phyloP scores from a whole-genome alignment of 2,797 vertebrate species.

The Melanotaenia nigrans region DNA sequence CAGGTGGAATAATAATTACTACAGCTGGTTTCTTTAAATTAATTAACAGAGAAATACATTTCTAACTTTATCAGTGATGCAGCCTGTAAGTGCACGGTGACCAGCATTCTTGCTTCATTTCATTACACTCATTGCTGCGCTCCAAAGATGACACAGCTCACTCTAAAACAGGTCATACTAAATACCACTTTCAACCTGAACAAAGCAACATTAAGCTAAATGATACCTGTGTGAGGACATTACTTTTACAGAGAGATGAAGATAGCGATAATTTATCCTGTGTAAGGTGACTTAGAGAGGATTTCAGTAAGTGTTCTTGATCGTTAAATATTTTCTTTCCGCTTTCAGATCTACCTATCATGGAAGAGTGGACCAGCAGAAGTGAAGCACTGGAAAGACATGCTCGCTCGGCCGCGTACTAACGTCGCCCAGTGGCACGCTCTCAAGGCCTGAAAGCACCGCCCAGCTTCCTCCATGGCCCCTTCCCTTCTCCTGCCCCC shows the following conservation, averaged over 20 bases:
- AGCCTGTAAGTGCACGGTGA: constrained; percentile 14
- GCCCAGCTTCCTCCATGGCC: constrained; percentile 64
- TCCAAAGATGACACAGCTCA: background rate
- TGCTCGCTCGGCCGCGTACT: constrained; percentile 95
- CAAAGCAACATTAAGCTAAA: constrained; percentile 1
- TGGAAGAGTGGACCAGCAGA: constrained; percentile 98
- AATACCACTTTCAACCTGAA: background rate
- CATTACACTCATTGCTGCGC: constrained; percentile 13
- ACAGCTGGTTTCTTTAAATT: constrained; percentile 28
- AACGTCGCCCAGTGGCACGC: constrained; percentile 98
- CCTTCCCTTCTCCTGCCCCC: constrained; percentile 37
- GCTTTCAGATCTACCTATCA: constrained; percentile 93
- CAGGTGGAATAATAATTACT: background rate
- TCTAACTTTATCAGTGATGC: constrained; percentile 15
- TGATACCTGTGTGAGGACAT: background rate
- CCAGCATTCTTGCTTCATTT: constrained; percentile 21
- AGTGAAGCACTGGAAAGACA: constrained; percentile 99
- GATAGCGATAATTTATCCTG: background rate
- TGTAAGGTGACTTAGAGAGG: background rate
- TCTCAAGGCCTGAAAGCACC: constrained; percentile 91
- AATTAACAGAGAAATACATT: constrained; percentile 23
- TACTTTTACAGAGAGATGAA: background rate
- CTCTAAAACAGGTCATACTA: background rate
- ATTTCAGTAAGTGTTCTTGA: background rate
- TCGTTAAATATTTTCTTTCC: background rate